Evolutionary conservation across 92 coral and sea anemone species (phyloP).

Genomic region (Zoanthus solanderi): DNA sequence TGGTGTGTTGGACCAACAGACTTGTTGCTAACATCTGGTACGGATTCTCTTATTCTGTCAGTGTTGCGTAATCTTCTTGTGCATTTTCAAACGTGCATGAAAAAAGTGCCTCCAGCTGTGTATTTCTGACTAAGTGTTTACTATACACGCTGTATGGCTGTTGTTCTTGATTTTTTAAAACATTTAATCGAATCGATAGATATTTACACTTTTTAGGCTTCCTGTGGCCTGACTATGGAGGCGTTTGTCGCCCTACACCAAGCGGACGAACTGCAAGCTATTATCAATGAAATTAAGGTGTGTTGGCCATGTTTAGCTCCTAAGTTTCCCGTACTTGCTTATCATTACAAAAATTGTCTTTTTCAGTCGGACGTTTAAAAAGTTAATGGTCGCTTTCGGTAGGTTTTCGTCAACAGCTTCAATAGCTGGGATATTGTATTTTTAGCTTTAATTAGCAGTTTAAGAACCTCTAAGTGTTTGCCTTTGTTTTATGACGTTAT

Average conservation of each 20-base stretch:
- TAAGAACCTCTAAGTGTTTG: too few relatives aligned
- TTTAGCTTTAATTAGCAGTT: not conserved
- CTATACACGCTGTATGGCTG: not conserved
- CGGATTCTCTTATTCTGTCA: not conserved
- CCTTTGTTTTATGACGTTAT: too few relatives aligned
- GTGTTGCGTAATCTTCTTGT: not conserved
- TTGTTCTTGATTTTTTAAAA: not conserved
- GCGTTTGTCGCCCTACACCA: conserved; percentile 87
- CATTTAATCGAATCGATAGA: not conserved
- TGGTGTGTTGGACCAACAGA: not conserved
- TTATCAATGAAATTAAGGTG: conserved; percentile 91
- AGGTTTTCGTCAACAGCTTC: not conserved
- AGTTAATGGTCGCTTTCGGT: not conserved
- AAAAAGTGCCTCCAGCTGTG: not conserved
- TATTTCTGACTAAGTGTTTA: not conserved
- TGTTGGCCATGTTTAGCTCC: not conserved
- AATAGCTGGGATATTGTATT: not conserved
- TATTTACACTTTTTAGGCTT: conserved; percentile 56
- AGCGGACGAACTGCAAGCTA: conserved; percentile 86
- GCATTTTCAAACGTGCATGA: not conserved
- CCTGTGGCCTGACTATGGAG: conserved; percentile 83
- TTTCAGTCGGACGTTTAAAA: too few relatives aligned
- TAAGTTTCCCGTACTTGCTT: too few relatives aligned
- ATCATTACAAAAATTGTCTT: too few relatives aligned
- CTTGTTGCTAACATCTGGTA: not conserved